phyloP scores from a whole-genome alignment of 2,888 invertebrate genomes.

The Eristalis arbustorum region DNA sequence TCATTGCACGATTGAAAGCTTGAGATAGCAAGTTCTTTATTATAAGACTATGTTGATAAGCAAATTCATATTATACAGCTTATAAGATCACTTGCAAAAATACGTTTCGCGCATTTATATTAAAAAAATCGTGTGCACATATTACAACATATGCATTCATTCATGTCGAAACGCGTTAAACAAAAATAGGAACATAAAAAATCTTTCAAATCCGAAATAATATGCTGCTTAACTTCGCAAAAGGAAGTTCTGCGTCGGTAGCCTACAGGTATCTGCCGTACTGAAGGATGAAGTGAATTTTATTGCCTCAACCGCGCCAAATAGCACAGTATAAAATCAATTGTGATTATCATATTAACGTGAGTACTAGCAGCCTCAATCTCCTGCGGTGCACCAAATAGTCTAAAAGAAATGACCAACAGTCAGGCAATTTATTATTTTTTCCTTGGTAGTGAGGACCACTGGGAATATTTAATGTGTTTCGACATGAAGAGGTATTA shows the following conservation, averaged over 20 bases:
- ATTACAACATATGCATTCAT: neutral
- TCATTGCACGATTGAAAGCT: too few relatives aligned
- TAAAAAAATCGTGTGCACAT: too few relatives aligned
- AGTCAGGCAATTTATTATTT: constrained; percentile 1
- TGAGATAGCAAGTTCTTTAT: too few relatives aligned
- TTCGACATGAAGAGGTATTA: constrained; percentile 13
- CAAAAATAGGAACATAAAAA: neutral
- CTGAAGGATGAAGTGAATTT: constrained; percentile 15
- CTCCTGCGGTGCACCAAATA: constrained; percentile 48
- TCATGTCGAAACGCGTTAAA: too few relatives aligned
- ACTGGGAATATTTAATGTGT: constrained; percentile 2
- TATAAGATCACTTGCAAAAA: too few relatives aligned
- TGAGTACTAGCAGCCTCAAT: constrained; percentile 22
- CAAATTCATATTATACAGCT: too few relatives aligned
- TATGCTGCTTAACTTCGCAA: neutral
- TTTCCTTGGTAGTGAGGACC: constrained; percentile 3
- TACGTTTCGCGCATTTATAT: too few relatives aligned
- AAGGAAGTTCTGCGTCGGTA: neutral
- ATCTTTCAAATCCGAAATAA: neutral
- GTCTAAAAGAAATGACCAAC: constrained; percentile 52
- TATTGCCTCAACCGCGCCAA: constrained; percentile 46
- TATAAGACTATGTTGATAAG: too few relatives aligned
- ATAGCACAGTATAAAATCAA: constrained; percentile 52
- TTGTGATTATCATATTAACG: constrained; percentile 63
- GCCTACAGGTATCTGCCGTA: neutral